Percentiles rank a stretch among this genome's conserved stretches.
These are phyloP conservation scores for Heliconius himera DNA, from an alignment of 1,140 invertebrate genomes.

Conservation along the genomic window DNA sequence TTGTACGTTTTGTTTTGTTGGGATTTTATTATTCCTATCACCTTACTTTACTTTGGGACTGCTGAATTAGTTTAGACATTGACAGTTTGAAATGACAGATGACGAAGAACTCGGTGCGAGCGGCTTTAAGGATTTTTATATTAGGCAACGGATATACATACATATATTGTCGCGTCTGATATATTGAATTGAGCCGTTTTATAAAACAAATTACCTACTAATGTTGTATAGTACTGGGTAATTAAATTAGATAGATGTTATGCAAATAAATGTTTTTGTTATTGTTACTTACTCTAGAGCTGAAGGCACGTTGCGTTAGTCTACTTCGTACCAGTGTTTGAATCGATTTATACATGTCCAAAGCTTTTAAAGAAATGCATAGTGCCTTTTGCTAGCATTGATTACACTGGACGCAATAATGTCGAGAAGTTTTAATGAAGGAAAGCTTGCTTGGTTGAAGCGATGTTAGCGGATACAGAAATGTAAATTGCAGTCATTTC, in stretches of 20 bases:
- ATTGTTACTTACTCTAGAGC: constrained; percentile 47
- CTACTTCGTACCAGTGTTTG: constrained; percentile 38
- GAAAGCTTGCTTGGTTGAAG: background rate
- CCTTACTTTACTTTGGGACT: constrained; percentile 21
- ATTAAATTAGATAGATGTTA: constrained; percentile 28
- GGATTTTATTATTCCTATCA: constrained; percentile 10
- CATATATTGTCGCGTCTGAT: constrained; percentile 23
- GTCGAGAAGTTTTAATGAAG: background rate
- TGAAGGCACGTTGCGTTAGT: constrained; percentile 69
- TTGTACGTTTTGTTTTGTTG: constrained; percentile 23
- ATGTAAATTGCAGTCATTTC: background rate
- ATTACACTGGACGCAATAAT: background rate
- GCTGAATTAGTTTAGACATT: constrained; percentile 23
- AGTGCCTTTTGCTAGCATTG: constrained; percentile 69
- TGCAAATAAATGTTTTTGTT: constrained; percentile 42
- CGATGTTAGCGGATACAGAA: background rate
- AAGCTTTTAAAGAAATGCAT: constrained; percentile 52
- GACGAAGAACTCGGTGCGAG: constrained; percentile 7
- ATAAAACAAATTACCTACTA: constrained; percentile 25
- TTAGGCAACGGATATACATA: constrained; percentile 14
- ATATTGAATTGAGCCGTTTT: constrained; percentile 32
- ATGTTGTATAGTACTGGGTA: constrained; percentile 33
- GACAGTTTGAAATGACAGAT: constrained; percentile 14
- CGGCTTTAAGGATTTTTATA: constrained; percentile 15
- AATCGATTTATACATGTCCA: constrained; percentile 18